These are phyloP conservation scores for Drosophila pallidifrons DNA, from an alignment of 1,140 invertebrate genomes.

Conservation along the genomic window DNA sequence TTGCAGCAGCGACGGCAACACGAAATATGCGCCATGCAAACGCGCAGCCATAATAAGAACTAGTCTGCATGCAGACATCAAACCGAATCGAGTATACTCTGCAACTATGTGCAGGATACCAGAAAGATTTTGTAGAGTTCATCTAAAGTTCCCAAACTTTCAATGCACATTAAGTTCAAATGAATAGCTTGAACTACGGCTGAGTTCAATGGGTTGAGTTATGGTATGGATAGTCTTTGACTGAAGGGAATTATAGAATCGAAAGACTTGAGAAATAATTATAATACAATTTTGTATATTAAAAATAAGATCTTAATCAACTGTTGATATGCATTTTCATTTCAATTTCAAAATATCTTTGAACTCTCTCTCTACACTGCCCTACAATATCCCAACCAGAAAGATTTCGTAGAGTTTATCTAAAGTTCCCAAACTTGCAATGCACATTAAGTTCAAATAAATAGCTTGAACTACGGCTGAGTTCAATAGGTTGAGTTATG, in stretches of 20 bases:
- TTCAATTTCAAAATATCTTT: too few relatives aligned
- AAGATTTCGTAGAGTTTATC: not conserved
- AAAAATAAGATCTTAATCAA: too few relatives aligned
- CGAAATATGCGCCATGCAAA: conserved; percentile 41
- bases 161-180: not conserved
- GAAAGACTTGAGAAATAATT: too few relatives aligned
- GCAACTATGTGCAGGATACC: not conserved
- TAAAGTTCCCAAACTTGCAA: not conserved
- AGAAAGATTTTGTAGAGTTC: not conserved
- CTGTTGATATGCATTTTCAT: too few relatives aligned
- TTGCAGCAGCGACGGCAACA: conserved; percentile 50
- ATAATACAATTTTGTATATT: too few relatives aligned
- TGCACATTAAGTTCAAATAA: not conserved
- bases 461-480: not conserved
- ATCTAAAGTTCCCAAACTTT: not conserved
- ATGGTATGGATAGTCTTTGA: too few relatives aligned
- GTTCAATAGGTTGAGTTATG: not conserved
- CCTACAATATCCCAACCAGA: not conserved
- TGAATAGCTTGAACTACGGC: not conserved
- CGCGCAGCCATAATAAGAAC: conserved; percentile 17
- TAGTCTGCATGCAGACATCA: too few relatives aligned
- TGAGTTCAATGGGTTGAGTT: not conserved
- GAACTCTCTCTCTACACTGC: not conserved
- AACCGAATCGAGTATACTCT: not conserved
- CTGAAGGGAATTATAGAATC: too few relatives aligned